phyloP scores from a whole-genome alignment of 2,797 vertebrate genomes.

The Pipistrellus kuhlii region DNA sequence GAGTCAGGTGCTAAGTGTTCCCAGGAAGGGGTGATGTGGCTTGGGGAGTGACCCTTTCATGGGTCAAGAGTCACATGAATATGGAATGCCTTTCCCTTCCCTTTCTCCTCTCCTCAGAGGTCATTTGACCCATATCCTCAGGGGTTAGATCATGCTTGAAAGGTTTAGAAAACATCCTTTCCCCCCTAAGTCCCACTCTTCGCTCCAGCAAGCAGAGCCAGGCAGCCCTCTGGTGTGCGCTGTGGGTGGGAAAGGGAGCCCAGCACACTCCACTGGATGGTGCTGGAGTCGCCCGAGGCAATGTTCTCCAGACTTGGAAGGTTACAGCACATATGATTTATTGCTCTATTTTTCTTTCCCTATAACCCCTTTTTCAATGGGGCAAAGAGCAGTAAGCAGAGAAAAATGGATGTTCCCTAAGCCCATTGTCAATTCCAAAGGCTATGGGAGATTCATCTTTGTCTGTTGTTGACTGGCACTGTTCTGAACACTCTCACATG shows the following conservation, averaged over 20 bases:
- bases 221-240: background rate
- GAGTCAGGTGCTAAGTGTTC: conserved; percentile 79
- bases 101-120: conserved; percentile 42
- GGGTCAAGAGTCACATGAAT: conserved; percentile 79
- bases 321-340: conserved; percentile 56
- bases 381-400: conserved; percentile 42
- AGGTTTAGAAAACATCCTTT: conserved; percentile 62
- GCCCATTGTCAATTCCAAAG: background rate
- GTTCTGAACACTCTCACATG: background rate
- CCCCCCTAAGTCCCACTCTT: background rate
- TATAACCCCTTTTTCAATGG: background rate
- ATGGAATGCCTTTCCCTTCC: conserved; percentile 65
- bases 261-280: background rate
- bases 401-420: conserved; percentile 34
- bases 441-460: background rate
- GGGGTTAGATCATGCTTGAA: conserved; percentile 69
- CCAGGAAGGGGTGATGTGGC: conserved; percentile 56
- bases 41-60: conserved; percentile 70
- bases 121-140: conserved; percentile 74
- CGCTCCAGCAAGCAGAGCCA: background rate
- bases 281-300: conserved; percentile 24
- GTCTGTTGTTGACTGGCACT: background rate
- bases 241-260: background rate
- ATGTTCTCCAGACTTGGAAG: conserved; percentile 55
- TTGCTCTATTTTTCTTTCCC: conserved; percentile 67